Conservation (phyloP, 2,797 vertebrate genomes). For the Falco rusticolus region DNA sequence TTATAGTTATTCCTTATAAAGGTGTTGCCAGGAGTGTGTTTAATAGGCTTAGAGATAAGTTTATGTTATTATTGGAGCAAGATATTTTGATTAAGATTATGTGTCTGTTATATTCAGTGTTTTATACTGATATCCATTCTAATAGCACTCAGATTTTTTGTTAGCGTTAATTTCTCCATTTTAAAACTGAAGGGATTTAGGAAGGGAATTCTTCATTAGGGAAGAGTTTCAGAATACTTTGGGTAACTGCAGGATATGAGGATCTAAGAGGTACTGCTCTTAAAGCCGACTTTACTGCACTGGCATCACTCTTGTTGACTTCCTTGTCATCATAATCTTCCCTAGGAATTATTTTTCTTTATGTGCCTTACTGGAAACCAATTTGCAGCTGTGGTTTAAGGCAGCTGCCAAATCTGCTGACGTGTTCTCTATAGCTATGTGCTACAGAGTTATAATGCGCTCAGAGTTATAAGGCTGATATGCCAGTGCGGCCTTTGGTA, state of each 20-base stretch:
- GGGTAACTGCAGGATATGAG: neutral
- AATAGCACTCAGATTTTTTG: neutral
- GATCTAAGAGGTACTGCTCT: neutral
- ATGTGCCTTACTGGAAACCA: neutral
- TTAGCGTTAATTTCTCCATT: neutral
- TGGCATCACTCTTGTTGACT: neutral
- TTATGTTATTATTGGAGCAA: neutral
- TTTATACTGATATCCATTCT: neutral
- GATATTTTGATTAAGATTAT: neutral
- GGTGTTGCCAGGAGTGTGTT: neutral
- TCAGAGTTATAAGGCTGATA: neutral
- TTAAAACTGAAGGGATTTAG: neutral
- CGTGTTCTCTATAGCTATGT: neutral
- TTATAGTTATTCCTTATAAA: neutral
- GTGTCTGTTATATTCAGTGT: neutral
- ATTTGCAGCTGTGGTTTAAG: neutral
- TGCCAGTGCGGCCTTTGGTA: neutral
- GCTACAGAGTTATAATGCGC: neutral
- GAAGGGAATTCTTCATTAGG: neutral
- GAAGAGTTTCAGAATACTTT: neutral
- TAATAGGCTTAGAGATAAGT: neutral
- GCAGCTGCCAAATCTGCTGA: neutral
- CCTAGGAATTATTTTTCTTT: neutral
- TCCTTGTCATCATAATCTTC: neutral
- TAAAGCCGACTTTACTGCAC: neutral